Evolutionary conservation across 1,140 invertebrate species (phyloP), one percentile per base, ranked within the genome.

Genomic region (Drosophila quadrilineata): DNA sequence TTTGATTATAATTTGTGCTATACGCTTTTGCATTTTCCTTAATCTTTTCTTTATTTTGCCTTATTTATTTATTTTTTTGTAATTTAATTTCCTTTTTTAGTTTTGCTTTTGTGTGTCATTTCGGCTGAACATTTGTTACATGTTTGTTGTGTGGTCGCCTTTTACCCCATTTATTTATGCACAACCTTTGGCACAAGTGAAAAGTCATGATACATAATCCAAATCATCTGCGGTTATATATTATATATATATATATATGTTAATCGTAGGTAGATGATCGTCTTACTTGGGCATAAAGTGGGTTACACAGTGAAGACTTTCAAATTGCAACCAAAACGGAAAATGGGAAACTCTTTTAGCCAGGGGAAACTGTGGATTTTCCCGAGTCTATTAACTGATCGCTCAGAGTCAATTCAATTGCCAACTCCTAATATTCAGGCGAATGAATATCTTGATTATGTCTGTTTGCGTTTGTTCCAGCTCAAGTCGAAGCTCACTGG

Each of bases 1-100:
- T 54, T 65, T 68, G 53, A 63, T 62, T 76, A 58, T 62, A 58
- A 76, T 50, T 68, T 80, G 22, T 67, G 53, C 41, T 56, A 38
- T 73, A 63, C 62, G 46, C 48, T n/a, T 72, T 56, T 43, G 65
- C 52, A 59, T 46, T 66, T 74, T 74, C 33, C 17, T 52, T 46
- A 43, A n/a, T 24, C 10, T 56, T 60, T 63, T 64, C 26, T 58
- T 64, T 71, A 16, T 43, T 64, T 63, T 26, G 6, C 28, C 14
- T 28, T 28, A 22, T 45, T 26, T 9, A 9, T 14, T 16, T 45
- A 8, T 45, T 53, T 49, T 22, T 45, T 70, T 49, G 53, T n/a
- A n/a, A n/a, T n/a, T n/a, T n/a, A n/a, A 41, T 60, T 43, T 52
- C 50, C 38, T 52, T 45, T 54, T 38, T 82, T 65, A 64, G 29